Conservation (phyloP, 2,888 invertebrate species). For the Ichneumoninae sp. region DNA sequence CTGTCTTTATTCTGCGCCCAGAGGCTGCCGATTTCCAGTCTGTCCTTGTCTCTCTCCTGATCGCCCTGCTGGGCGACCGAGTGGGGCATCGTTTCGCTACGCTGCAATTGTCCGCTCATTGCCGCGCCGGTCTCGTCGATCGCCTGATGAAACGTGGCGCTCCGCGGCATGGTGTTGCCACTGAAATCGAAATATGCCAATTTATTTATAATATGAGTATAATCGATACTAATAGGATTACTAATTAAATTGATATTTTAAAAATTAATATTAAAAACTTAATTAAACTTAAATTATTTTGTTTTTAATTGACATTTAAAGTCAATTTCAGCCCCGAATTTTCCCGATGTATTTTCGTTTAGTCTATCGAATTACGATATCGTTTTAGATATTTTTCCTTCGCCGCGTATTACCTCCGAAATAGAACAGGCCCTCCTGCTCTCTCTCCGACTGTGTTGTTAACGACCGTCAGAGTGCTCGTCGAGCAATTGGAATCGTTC, state of each 20-base stretch:
- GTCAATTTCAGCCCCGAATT: background rate
- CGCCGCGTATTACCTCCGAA: conserved; percentile 77
- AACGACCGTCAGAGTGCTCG: conserved; percentile 82
- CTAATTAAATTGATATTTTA: no score
- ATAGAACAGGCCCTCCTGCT: conserved; percentile 82
- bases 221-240: no score
- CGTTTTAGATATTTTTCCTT: conserved; percentile 10
- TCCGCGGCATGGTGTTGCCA: conserved; percentile 79
- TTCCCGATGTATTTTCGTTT: background rate
- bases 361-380: conserved; percentile 24
- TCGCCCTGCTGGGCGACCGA: conserved; percentile 82
- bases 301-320: background rate
- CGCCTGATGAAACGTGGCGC: conserved; percentile 84
- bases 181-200: conserved; percentile 17
- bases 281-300: no score
- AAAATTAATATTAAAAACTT: no score
- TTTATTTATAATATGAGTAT: no score
- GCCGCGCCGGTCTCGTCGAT: conserved; percentile 78
- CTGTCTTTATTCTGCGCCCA: conserved; percentile 83
- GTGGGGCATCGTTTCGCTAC: conserved; percentile 83
- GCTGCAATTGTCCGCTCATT: conserved; percentile 79
- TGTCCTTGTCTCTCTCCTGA: conserved; percentile 82
- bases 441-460: conserved; percentile 81
- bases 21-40: conserved; percentile 81
- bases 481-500: conserved; percentile 83